A percentile compares a stretch with the other conserved stretches of the same genome.
These are phyloP conservation scores for Campoletis sonorensis DNA, from an alignment of 1,140 invertebrate genomes.

Conservation along the genomic window DNA sequence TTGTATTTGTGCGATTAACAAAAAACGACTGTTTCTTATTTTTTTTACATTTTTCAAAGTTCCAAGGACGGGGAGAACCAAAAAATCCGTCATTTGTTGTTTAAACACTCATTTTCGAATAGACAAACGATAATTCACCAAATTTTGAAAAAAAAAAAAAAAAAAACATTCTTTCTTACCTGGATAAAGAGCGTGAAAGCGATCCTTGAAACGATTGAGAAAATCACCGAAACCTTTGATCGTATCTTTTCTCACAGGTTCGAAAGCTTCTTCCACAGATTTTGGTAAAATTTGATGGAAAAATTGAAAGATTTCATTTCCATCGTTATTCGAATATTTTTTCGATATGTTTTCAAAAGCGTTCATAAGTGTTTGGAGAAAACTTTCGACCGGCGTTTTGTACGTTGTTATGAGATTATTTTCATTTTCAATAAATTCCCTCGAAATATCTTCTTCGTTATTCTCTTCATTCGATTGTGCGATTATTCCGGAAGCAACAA, in stretches of 20 bases:
- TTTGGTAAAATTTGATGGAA: neutral
- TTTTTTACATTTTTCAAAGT: too few relatives aligned
- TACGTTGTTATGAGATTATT: conserved; percentile 32
- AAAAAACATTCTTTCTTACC: conserved; percentile 64
- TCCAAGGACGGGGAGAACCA: too few relatives aligned
- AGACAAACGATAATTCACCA: too few relatives aligned
- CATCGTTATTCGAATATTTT: neutral
- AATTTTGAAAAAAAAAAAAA: too few relatives aligned
- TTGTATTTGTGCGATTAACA: too few relatives aligned
- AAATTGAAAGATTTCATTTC: neutral
- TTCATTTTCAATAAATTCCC: conserved; percentile 37
- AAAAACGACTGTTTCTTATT: too few relatives aligned
- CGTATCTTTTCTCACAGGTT: conserved; percentile 55
- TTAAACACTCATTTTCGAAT: too few relatives aligned
- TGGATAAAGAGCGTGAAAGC: conserved; percentile 78
- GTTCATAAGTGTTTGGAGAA: conserved; percentile 19
- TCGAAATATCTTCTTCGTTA: conserved; percentile 7
- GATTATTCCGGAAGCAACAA: neutral
- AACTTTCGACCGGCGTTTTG: conserved; percentile 27
- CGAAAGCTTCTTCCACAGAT: conserved; percentile 9
- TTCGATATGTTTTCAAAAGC: neutral
- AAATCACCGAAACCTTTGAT: conserved; percentile 71
- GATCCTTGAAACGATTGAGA: conserved; percentile 73
- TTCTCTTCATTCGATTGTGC: neutral
- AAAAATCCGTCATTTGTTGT: too few relatives aligned